These are phyloP conservation scores for Halichoerus grypus DNA, from an alignment of 2,113 vertebrate species.

Conservation along the genomic window DNA sequence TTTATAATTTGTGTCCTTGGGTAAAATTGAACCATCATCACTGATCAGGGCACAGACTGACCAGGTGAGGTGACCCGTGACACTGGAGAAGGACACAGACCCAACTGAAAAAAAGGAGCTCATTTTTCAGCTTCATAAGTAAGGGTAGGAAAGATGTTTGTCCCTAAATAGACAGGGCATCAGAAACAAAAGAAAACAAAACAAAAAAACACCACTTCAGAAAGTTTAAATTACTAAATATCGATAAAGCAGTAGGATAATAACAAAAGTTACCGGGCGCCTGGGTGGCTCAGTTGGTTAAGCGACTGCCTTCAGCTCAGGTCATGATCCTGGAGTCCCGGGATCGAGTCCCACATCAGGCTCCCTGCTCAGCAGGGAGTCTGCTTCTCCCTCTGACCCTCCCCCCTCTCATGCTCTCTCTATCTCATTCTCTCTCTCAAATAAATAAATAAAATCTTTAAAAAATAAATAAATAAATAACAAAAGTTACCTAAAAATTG, in stretches of 20 bases:
- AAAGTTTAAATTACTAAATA: background rate
- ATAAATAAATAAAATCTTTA: no score
- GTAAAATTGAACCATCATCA: background rate
- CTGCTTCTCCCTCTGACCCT: no score
- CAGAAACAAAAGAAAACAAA: background rate
- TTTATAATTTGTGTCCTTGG: background rate
- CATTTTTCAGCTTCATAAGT: background rate
- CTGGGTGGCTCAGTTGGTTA: no score
- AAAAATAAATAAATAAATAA: no score
- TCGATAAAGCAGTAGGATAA: background rate
- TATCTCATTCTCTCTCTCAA: no score
- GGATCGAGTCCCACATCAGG: no score
- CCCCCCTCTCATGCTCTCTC: no score
- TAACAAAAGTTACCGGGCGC: background rate
- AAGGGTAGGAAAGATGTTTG: fast-evolving
- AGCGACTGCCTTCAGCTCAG: no score
- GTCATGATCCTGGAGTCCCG: no score
- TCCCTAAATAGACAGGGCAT: background rate
- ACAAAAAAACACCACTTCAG: background rate
- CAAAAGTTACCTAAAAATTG: background rate
- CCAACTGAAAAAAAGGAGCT: fast-evolving
- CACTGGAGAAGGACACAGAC: background rate
- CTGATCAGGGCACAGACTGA: background rate
- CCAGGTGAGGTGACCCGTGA: fast-evolving
- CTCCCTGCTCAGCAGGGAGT: no score